Percentiles rank a stretch among this genome's conserved stretches.
These are phyloP conservation scores for Proctacanthus coquilletti DNA, from an alignment of 1,140 invertebrate species.

Conservation along the genomic window DNA sequence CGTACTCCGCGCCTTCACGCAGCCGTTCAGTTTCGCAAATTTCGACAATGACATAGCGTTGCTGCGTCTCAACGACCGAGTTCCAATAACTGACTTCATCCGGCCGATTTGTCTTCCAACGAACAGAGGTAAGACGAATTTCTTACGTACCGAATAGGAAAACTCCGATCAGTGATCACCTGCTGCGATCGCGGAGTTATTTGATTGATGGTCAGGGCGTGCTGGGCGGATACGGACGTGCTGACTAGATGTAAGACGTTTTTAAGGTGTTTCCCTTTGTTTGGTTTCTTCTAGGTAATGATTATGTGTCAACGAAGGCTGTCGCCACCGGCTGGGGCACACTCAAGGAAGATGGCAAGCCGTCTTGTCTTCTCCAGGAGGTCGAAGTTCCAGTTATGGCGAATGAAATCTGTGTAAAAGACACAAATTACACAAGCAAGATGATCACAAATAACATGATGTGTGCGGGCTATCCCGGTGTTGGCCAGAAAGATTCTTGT, in stretches of 20 bases:
- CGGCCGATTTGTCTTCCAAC: conserved; percentile 63
- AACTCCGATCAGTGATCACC: too few species aligned
- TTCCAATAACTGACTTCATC: conserved; percentile 55
- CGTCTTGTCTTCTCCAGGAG: conserved; percentile 62
- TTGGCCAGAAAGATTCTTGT: conserved; percentile 66
- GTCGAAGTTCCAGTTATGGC: conserved; percentile 69
- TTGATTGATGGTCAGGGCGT: too few species aligned
- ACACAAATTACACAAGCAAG: conserved; percentile 57
- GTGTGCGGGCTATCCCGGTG: conserved; percentile 62
- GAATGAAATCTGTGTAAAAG: conserved; percentile 53
- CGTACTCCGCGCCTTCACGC: conserved; percentile 51
- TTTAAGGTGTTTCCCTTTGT: too few species aligned
- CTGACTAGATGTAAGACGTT: too few species aligned
- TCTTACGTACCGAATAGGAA: too few species aligned
- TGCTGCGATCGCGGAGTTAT: too few species aligned
- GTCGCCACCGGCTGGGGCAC: conserved; percentile 76
- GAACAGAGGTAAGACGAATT: conserved; percentile 42
- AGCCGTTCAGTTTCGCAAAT: conserved; percentile 64
- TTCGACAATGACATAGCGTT: conserved; percentile 77
- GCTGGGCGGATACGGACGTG: too few species aligned
- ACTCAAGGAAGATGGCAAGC: conserved; percentile 60
- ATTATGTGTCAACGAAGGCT: conserved; percentile 51
- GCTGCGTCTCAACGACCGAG: conserved; percentile 55
- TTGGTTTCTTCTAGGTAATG: conserved; percentile 33
- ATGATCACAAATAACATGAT: conserved; percentile 79